Evolutionary conservation across 2,113 vertebrate genomes (phyloP), one percentile per base, ranked within the genome.

Genomic region (Gobio gobio): DNA sequence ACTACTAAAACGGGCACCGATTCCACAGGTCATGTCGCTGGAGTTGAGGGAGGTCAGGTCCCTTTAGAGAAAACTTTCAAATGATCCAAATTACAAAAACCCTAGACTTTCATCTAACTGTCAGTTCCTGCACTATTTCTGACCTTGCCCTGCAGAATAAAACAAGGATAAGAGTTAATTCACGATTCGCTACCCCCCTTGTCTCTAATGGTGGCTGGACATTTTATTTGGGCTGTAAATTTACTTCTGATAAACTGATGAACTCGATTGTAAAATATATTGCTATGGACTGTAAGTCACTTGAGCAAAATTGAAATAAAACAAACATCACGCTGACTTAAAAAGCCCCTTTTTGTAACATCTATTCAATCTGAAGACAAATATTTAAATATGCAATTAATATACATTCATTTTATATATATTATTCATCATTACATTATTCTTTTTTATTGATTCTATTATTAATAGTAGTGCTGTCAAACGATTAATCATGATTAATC

Each of bases 1-100:
- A 36, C 73, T 82, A 51, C n/a, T 54, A 56, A 76, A 82, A 54
- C 14, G 18, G 18, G 26, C 61, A 68, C 24, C 10, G 10, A 82
- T 29, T 14, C 22, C 20, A 22, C 78, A 24, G n/a, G 56, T 47
- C 10, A 10, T 12, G 2, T 22, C n/a, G 36, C 56, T 13, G 9
- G 43, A 13, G 45, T 54, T 18, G 8, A 49, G 26, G 43, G 20
- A 84, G 83, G 51, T 51, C 83, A 51, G 29, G 22, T 5, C 45
- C 73, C 22, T 10, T 40, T 13, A 43, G n/a, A 64, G 29, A 29
- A 40, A 78, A 40, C 73, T 43, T 54, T 40, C 10, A 51, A 51
- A 76, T 66, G 22, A 45, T 47, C n/a, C 40, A 20, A 61, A 61
- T 63, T 51, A 40, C 10, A 61, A 18, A 36, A 45, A 75, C 24